Evolutionary conservation across 2,797 vertebrate species (phyloP).

Genomic region (Pangasius macronema): DNA sequence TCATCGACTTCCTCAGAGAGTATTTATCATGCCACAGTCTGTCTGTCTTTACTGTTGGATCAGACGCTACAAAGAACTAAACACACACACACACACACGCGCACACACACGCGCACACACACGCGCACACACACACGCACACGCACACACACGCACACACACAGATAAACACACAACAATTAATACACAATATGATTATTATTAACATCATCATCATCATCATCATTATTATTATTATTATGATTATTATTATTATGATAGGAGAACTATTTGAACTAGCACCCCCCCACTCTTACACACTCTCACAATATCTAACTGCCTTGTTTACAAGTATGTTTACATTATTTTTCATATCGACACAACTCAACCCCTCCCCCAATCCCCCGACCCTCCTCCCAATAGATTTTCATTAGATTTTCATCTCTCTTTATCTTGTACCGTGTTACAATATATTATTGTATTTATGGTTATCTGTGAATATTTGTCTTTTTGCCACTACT

Average conservation of each 20-base stretch:
- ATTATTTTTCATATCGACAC: neutral
- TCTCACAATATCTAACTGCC: neutral
- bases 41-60: constrained; percentile 95
- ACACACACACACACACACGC: constrained; percentile 23
- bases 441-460: neutral
- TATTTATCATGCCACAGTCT: constrained; percentile 98
- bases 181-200: no score
- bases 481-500: neutral
- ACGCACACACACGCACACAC: neutral
- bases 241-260: no score
- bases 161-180: no score
- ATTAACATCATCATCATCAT: no score
- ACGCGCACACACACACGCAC: neutral
- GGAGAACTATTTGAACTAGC: no score
- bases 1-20: constrained; percentile 96
- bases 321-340: neutral
- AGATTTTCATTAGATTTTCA: neutral
- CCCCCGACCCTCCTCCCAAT: neutral
- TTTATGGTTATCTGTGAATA: neutral
- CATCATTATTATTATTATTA: no score
- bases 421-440: neutral
- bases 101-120: neutral
- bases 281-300: neutral
- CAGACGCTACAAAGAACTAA: constrained; percentile 97
- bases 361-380: no score